Evolutionary conservation across 2,888 invertebrate genomes (phyloP).

Genomic region (Nycteola revayana): DNA sequence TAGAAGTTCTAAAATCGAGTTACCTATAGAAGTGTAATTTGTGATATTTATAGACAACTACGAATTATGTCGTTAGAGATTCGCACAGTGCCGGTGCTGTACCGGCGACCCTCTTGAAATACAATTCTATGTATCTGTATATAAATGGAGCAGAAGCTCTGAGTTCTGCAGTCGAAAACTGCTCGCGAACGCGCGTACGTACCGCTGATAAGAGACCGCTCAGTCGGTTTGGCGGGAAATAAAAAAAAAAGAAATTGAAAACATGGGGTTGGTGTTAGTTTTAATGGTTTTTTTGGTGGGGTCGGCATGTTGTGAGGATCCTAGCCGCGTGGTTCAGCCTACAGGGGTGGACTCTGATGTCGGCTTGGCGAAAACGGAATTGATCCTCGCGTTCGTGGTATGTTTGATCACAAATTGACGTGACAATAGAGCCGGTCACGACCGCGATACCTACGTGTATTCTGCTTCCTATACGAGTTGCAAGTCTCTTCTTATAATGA

Average conservation of each 20-base stretch:
- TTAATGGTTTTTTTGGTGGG: conserved; percentile 38
- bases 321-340: conserved; percentile 40
- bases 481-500: conserved; percentile 28
- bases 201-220: conserved; percentile 37
- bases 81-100: conserved; percentile 30
- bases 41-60: conserved; percentile 11
- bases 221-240: conserved; percentile 35
- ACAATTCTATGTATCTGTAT: conserved; percentile 65
- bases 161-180: conserved; percentile 68
- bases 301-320: conserved; percentile 39
- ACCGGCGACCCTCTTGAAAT: conserved; percentile 50
- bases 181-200: conserved; percentile 63
- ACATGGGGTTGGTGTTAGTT: conserved; percentile 45
- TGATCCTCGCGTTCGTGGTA: conserved; percentile 66
- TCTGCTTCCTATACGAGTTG: conserved; percentile 35
- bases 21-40: conserved; percentile 10
- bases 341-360: conserved; percentile 29
- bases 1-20: not conserved
- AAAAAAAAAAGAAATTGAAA: too few species aligned
- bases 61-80: conserved; percentile 27
- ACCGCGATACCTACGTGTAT: conserved; percentile 24
- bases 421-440: conserved; percentile 33
- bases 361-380: conserved; percentile 48
- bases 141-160: conserved; percentile 69
- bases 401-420: conserved; percentile 34